phyloP scores from a whole-genome alignment of 2,888 invertebrate genomes.

The Beris morrisii region DNA sequence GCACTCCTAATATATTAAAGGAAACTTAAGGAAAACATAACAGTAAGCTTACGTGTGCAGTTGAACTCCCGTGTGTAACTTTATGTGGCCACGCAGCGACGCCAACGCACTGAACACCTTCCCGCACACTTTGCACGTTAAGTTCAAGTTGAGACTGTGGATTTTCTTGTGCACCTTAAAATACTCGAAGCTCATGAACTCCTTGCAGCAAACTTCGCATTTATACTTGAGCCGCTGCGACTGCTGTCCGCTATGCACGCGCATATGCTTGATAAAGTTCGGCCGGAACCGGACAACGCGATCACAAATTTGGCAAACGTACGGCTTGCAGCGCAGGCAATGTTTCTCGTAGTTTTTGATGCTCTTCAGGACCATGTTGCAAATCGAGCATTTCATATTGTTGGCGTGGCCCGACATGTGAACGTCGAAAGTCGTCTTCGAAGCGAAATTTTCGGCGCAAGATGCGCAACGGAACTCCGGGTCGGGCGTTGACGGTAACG shows the following conservation, averaged over 20 bases:
- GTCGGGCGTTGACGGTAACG: conserved; percentile 22
- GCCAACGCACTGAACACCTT: conserved; percentile 58
- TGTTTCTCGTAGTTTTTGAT: conserved; percentile 56
- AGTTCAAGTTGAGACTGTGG: conserved; percentile 60
- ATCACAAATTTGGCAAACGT: conserved; percentile 55
- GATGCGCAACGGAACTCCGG: conserved; percentile 50
- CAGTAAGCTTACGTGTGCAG: conserved; percentile 52
- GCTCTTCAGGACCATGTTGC: conserved; percentile 55
- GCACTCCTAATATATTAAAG: too few species aligned
- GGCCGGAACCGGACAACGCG: conserved; percentile 56
- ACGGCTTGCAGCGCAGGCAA: conserved; percentile 55
- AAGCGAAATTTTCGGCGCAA: conserved; percentile 54
- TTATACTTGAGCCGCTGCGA: conserved; percentile 59
- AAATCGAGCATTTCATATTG: conserved; percentile 56
- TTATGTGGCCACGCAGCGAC: conserved; percentile 54
- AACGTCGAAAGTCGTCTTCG: conserved; percentile 53
- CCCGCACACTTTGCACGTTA: conserved; percentile 60
- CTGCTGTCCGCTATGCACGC: conserved; percentile 55
- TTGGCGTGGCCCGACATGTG: conserved; percentile 55
- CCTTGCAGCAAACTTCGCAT: conserved; percentile 61
- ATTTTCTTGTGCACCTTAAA: conserved; percentile 63
- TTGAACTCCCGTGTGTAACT: conserved; percentile 55
- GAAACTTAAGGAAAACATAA: too few species aligned
- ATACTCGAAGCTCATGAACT: conserved; percentile 61
- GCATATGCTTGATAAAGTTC: conserved; percentile 57